Conservation (phyloP, 2,113 vertebrate species). For the Lophochroa leadbeateri region DNA sequence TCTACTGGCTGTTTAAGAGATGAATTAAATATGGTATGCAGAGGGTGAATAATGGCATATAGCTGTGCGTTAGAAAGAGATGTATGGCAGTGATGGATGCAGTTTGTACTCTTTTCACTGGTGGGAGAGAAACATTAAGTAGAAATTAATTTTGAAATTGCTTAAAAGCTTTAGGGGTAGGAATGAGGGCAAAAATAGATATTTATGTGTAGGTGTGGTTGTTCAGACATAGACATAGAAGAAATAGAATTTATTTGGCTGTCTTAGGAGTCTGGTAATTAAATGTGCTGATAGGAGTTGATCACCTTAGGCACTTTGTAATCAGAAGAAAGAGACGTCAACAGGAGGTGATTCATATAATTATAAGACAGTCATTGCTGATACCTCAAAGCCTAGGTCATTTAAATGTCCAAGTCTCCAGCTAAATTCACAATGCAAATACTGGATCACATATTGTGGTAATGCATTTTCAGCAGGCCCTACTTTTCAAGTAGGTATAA, state of each 20-base stretch:
- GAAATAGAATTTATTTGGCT: not conserved
- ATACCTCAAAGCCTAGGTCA: not conserved
- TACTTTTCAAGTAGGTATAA: not conserved
- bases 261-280: not conserved
- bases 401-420: not conserved
- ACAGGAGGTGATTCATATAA: not conserved
- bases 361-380: not conserved
- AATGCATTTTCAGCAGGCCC: not conserved
- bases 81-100: not conserved
- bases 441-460: not conserved
- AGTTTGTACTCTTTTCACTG: slow-evolving; percentile 3
- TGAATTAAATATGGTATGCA: not conserved
- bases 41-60: not conserved
- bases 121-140: not conserved
- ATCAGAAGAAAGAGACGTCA: not conserved
- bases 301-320: not conserved
- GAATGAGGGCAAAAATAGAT: not conserved
- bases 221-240: not conserved
- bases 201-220: not conserved
- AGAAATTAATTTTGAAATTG: slow-evolving; percentile 15
- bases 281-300: not conserved
- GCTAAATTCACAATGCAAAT: not conserved
- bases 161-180: not conserved
- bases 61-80: not conserved
- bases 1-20: not conserved